phyloP scores from a whole-genome alignment of 2,888 invertebrate species.

The Agrochola lychnidis region DNA sequence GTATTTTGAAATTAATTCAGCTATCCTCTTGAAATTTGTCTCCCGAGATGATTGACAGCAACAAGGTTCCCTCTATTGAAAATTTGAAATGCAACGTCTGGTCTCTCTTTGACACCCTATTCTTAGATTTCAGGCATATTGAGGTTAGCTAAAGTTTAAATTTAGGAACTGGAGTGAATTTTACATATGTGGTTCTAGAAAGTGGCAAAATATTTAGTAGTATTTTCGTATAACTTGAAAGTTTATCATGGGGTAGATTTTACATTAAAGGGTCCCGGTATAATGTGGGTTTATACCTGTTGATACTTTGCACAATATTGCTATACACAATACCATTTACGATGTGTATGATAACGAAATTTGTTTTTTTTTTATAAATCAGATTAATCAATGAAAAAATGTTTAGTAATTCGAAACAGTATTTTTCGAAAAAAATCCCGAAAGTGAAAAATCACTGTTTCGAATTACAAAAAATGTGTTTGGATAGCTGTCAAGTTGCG shows the following conservation, averaged over 20 bases:
- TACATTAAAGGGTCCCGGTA: not conserved
- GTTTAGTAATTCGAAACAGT: too few relatives aligned
- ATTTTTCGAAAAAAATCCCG: too few relatives aligned
- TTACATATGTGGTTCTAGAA: not conserved
- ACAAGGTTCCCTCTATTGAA: not conserved
- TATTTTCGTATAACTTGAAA: not conserved
- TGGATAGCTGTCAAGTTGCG: not conserved
- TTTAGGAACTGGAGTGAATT: not conserved
- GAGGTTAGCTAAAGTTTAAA: slow-evolving; percentile 17
- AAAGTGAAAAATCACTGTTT: not conserved
- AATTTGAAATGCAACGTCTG: slow-evolving; percentile 27
- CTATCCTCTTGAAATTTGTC: not conserved
- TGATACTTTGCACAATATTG: not conserved
- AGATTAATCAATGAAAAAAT: not conserved
- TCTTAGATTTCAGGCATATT: slow-evolving; percentile 28
- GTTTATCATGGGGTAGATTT: not conserved
- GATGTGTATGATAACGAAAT: not conserved
- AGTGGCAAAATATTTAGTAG: not conserved
- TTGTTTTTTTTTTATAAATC: not conserved
- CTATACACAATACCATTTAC: not conserved
- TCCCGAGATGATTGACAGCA: slow-evolving; percentile 6
- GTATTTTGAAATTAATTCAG: not conserved
- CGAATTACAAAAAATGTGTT: not conserved
- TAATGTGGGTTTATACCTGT: not conserved
- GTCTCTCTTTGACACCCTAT: slow-evolving; percentile 20